Evolutionary conservation across 2,888 invertebrate genomes (phyloP).

Genomic region (Eilema caniola): DNA sequence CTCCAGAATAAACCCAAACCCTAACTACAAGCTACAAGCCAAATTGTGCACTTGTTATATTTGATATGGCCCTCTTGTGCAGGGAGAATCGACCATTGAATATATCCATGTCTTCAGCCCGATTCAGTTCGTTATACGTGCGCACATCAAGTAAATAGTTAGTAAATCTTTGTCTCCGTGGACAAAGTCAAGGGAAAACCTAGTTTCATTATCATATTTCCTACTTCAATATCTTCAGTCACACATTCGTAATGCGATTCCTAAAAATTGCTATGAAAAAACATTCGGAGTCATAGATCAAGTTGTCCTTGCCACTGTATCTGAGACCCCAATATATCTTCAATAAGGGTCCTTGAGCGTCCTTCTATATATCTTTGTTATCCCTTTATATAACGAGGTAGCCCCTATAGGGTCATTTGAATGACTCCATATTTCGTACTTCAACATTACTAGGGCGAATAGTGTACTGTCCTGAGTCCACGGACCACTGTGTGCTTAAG

Average conservation of each 20-base stretch:
- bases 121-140: too few relatives aligned
- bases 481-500: too few relatives aligned
- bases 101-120: too few relatives aligned
- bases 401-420: slow-evolving; percentile 26
- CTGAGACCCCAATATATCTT: slow-evolving; percentile 48
- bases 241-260: slow-evolving; percentile 17
- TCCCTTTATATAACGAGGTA: slow-evolving; percentile 36
- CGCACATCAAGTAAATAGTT: too few relatives aligned
- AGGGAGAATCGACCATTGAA: too few relatives aligned
- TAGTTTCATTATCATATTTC: neutral
- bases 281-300: slow-evolving; percentile 38
- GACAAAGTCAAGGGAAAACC: too few relatives aligned
- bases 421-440: slow-evolving; percentile 19
- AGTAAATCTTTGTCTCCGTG: too few relatives aligned
- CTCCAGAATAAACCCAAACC: too few relatives aligned
- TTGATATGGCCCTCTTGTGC: too few relatives aligned
- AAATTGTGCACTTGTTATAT: too few relatives aligned
- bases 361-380: slow-evolving; percentile 35
- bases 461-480: too few relatives aligned
- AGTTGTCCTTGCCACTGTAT: slow-evolving; percentile 30
- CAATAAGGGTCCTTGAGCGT: slow-evolving; percentile 46
- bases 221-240: slow-evolving; percentile 15
- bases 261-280: slow-evolving; percentile 34
- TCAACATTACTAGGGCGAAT: slow-evolving; percentile 4
- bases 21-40: too few relatives aligned